Evolutionary conservation across 1,140 invertebrate genomes (phyloP).

Genomic region (Venturia canescens): DNA sequence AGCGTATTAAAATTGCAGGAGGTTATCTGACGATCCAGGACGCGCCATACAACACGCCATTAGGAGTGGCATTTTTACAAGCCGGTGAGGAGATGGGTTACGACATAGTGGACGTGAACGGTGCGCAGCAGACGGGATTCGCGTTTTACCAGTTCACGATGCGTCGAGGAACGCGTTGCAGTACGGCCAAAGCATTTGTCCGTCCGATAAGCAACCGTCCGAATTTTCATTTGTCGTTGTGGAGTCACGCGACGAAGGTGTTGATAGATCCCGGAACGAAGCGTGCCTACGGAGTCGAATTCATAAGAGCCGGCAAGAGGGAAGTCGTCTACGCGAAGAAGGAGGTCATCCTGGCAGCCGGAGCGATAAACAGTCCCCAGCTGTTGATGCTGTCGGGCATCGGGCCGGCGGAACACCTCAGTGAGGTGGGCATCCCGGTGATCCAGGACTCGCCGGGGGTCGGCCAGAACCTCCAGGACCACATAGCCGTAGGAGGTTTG

Average conservation of each 20-base stretch:
- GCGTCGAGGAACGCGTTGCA: slow-evolving; percentile 86
- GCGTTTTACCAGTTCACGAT: slow-evolving; percentile 90
- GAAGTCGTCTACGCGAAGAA: slow-evolving; percentile 83
- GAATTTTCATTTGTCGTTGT: slow-evolving; percentile 87
- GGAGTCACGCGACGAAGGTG: slow-evolving; percentile 86
- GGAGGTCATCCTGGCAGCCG: slow-evolving; percentile 89
- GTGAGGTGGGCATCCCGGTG: slow-evolving; percentile 81
- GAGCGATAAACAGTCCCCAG: slow-evolving; percentile 87
- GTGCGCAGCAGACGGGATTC: slow-evolving; percentile 89
- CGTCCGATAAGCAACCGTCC: slow-evolving; percentile 84
- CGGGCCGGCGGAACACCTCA: slow-evolving; percentile 84
- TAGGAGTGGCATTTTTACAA: slow-evolving; percentile 89
- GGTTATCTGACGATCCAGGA: slow-evolving; percentile 90
- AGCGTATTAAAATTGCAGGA: slow-evolving; percentile 75
- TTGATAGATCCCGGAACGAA: slow-evolving; percentile 84
- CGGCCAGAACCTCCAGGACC: slow-evolving; percentile 90
- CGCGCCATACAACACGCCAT: slow-evolving; percentile 86
- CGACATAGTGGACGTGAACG: slow-evolving; percentile 87
- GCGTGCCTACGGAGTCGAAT: slow-evolving; percentile 87
- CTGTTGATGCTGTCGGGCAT: slow-evolving; percentile 91
- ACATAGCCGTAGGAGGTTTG: slow-evolving; percentile 88
- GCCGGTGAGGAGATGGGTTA: slow-evolving; percentile 95
- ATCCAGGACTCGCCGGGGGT: slow-evolving; percentile 85
- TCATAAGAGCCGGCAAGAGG: slow-evolving; percentile 82
- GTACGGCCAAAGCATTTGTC: slow-evolving; percentile 88